Evolutionary conservation across 2,113 vertebrate species (phyloP).

Genomic region (Reinhardtius hippoglossoides): DNA sequence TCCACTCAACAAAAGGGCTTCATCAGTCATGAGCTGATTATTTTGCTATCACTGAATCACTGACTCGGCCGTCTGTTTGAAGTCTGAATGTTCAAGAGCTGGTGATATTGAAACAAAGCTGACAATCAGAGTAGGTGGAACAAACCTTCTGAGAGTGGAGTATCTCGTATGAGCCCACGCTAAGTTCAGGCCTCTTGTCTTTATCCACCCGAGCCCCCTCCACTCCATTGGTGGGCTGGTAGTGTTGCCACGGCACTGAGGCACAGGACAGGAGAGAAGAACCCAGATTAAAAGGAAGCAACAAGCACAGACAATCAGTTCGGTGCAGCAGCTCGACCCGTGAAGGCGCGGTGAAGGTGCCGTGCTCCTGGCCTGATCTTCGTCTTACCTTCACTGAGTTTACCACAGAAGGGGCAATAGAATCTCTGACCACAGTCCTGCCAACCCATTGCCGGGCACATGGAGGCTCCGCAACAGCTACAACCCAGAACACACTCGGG

Average conservation of each 20-base stretch:
- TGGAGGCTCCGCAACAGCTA: conserved; percentile 77
- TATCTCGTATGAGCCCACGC: conserved; percentile 83
- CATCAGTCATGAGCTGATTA: too few species aligned
- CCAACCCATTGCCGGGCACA: conserved; percentile 84
- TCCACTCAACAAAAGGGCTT: too few species aligned
- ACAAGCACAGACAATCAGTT: too few species aligned
- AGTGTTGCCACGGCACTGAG: conserved; percentile 82
- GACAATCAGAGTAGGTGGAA: not conserved
- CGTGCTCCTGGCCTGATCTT: not conserved
- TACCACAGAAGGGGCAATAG: conserved; percentile 84
- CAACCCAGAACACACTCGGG: conserved; percentile 74
- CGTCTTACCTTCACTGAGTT: conserved; percentile 79
- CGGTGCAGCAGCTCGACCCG: too few species aligned
- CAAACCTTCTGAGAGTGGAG: conserved; percentile 70
- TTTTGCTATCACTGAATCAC: too few species aligned
- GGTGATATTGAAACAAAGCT: not conserved
- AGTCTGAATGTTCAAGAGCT: too few species aligned
- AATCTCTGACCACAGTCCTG: conserved; percentile 86
- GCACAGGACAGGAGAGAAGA: not conserved
- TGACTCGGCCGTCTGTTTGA: too few species aligned
- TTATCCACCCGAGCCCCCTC: conserved; percentile 71
- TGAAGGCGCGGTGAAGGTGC: too few species aligned
- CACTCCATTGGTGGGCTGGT: conserved; percentile 78
- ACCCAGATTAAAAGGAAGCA: not conserved
- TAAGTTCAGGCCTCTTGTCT: conserved; percentile 78